Base-by-base conservation (phyloP, 2,113 vertebrate genomes). In the Ailurus styani region DNA sequence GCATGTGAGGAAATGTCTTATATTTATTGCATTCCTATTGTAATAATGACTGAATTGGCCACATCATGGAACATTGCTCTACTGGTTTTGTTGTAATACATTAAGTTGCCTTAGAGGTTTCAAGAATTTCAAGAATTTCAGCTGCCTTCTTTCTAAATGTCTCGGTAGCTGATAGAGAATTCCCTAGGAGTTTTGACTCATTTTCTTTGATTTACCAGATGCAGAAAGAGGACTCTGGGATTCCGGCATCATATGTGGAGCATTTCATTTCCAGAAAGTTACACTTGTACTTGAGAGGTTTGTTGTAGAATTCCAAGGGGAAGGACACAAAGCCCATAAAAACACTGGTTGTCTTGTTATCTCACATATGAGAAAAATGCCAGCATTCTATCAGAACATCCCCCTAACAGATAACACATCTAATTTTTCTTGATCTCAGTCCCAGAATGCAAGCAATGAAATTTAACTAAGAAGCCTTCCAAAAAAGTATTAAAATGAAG, bases 361-460 rank as follows among this genome's bases (percentile, higher is more conserved):
- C 25, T 79, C 75, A 70, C 60, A 31, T 13, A 5, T 62, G 52
- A 86, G 47, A 84, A 40, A 92, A 68, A 91, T 62, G 27, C 81
- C 90, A 25, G 15, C 81, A 20, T 52, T 60, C 42, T 50, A 55
- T 66, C 31, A n/a, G 57, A 64, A 55, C 47, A 31, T 15, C 29
- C 47, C 57, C n/a, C 2, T 34, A 90, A 91, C 77, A 95, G 84
- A 96, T 37, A 68, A 27, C n/a, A 78, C n/a, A 37, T 73, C 81
- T 73, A 47, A 62, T 40, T 72, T 84, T 87, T 90, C 68, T 95
- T 93, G 55, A 89, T 94, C 86, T 91, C 82, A 23, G 91, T 85
- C 70, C 94, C 95, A 78, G 91, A 94, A 77, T 37, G 60, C 66
- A 96, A 93, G 78, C 52, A 94, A 77, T 90, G 54, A 94, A 60